Base-by-base conservation (phyloP, 2,888 invertebrate species). In the Caenorhabditis zanzibari region DNA sequence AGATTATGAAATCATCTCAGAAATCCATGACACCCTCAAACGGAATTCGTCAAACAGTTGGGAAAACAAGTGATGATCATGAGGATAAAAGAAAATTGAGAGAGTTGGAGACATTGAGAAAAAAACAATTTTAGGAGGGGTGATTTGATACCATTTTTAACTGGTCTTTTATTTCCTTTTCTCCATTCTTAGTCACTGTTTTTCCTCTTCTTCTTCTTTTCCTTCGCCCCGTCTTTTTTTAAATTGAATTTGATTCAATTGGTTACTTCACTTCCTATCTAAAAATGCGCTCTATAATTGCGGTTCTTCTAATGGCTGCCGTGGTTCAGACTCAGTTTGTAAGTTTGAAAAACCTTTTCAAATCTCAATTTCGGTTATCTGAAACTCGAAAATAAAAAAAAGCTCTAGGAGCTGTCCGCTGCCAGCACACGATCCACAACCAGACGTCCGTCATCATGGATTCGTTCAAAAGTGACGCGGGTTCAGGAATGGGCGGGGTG, bases 251-350 rank as follows among this genome's bases (percentile, higher is more conserved):
- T 7, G 22, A 28, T 61, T 73, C 52, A 35, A 47, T 38, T 71
- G 16, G n/a, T 26, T 16, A 19, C 10, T 38, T 38, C 38, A 38
- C n/a, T 19, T 38, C 14, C 38, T 14, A 54, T 32, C n/a, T 9
- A n/a, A 69, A 69, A 58, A 76, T 76, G 76, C 68, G 69, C 26
- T 76, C 76, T 41, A 68, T 69, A 52, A 38, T 76, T 19, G 35
- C 38, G 12, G 12, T 71, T 71, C 59, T 71, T 28, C 41, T 79
- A 0, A 14, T 71, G n/a, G 38, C 47, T 10, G 63, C 41, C n/a
- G 79, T 71, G 22, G 79, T 58, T 38, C 54, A 79, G 19, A 32
- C 79, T n/a, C 79, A 79, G 38, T 79, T 71, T 79, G 79, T 79
- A 58, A 79, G 79, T 77, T 58, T 14, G 12, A 47, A 38, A 47